A percentile compares a stretch with the other conserved stretches of the same genome.
phyloP scores from a whole-genome alignment of 2,113 vertebrate genomes.

The Arothron firmamentum region DNA sequence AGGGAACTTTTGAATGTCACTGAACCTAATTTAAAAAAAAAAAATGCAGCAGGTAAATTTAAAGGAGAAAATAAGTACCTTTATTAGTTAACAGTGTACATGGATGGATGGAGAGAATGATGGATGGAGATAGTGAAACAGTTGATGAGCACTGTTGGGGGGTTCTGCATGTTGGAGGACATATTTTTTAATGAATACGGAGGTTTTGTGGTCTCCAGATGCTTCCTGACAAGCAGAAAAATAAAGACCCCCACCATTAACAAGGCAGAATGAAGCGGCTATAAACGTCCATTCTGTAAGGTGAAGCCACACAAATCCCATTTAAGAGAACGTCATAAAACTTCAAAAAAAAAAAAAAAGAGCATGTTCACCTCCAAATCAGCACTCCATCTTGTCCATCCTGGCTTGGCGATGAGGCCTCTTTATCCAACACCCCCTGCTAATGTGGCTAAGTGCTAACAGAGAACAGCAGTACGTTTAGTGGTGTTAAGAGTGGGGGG shows the following conservation, averaged over 20 bases:
- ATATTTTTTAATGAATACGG: not conserved
- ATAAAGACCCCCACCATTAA: conserved; percentile 16
- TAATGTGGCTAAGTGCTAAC: conserved; percentile 65
- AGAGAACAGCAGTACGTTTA: conserved; percentile 58
- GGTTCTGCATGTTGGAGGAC: not conserved
- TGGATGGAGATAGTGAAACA: not conserved
- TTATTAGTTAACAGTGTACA: too few species aligned
- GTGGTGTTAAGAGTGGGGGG: conserved; percentile 28
- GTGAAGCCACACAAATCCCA: conserved; percentile 30
- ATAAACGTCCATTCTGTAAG: conserved; percentile 33
- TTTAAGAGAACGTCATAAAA: conserved; percentile 60
- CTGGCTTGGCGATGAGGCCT: conserved; percentile 11
- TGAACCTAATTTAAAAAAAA: too few species aligned
- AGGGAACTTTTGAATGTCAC: too few species aligned
- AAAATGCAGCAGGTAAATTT: too few species aligned
- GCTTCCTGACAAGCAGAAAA: conserved; percentile 17
- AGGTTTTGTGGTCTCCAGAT: not conserved
- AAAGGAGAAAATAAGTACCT: too few species aligned
- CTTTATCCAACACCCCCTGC: conserved; percentile 39
- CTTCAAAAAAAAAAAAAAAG: conserved; percentile 48
- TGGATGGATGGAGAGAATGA: too few species aligned
- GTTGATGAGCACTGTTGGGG: too few species aligned
- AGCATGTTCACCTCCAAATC: conserved; percentile 13
- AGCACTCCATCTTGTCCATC: conserved; percentile 21
- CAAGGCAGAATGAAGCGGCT: conserved; percentile 8